Evolutionary conservation across 2,888 invertebrate genomes (phyloP).

Genomic region (Abrostola triplasia): DNA sequence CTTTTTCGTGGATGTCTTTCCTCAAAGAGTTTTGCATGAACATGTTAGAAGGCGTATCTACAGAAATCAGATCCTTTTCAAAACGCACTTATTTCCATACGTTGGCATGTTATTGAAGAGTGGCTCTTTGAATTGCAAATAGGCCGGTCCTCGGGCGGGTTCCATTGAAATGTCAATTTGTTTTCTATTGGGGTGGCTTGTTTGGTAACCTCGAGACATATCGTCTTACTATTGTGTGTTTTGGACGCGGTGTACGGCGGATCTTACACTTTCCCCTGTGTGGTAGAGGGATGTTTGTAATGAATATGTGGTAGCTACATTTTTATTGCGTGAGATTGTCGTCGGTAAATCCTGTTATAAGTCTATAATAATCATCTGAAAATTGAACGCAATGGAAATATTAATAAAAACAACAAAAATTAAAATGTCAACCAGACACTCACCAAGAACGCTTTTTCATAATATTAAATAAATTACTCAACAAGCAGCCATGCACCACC

Average conservation of each 20-base stretch:
- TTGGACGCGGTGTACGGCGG: slow-evolving; percentile 52
- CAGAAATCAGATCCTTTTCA: slow-evolving; percentile 83
- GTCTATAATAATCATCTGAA: no score
- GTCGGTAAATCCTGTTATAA: slow-evolving; percentile 22
- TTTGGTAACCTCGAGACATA: slow-evolving; percentile 73
- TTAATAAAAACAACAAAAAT: no score
- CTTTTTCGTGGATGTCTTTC: slow-evolving; percentile 1
- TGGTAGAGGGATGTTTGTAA: slow-evolving; percentile 54
- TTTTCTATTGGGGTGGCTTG: slow-evolving; percentile 82
- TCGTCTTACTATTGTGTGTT: slow-evolving; percentile 73
- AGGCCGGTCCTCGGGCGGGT: slow-evolving; percentile 75
- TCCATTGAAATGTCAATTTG: slow-evolving; percentile 87
- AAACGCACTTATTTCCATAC: slow-evolving; percentile 83
- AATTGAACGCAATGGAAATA: no score
- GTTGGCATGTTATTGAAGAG: slow-evolving; percentile 83
- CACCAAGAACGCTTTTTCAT: no score
- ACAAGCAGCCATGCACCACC: neutral
- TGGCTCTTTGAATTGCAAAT: slow-evolving; percentile 87
- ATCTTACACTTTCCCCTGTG: slow-evolving; percentile 58
- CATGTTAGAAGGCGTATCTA: slow-evolving; percentile 59
- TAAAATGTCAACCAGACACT: neutral
- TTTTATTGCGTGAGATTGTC: slow-evolving; percentile 21
- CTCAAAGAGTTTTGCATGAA: slow-evolving; percentile 21
- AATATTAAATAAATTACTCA: no score
- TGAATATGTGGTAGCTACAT: slow-evolving; percentile 47